Conservation (phyloP, 2,113 vertebrate genomes). For the Cephalopterus ornatus region DNA sequence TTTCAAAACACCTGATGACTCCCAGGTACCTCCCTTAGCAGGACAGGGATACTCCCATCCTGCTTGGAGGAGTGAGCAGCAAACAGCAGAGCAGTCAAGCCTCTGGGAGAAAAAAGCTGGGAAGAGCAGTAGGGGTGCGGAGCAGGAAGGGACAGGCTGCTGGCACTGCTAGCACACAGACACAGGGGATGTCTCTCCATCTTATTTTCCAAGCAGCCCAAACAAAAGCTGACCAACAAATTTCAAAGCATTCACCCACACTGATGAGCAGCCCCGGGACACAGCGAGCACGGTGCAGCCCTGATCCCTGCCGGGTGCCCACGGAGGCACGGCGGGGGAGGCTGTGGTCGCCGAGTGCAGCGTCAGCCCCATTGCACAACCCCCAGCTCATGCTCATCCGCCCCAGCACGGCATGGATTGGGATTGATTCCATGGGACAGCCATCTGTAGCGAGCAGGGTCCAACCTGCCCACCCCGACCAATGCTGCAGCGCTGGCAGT, state of each 20-base stretch:
- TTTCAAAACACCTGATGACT: background rate
- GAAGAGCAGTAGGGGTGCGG: background rate
- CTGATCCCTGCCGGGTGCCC: background rate
- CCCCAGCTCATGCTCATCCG: accelerated
- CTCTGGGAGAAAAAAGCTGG: accelerated
- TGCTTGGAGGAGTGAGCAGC: background rate
- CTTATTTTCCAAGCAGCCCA: background rate
- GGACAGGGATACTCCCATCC: background rate
- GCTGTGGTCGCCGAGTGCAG: background rate
- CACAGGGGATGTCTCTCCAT: accelerated
- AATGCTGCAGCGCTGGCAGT: background rate
- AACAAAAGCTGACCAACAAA: background rate
- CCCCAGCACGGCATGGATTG: accelerated
- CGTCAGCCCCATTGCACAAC: background rate
- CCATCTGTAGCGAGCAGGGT: accelerated
- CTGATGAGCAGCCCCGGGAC: background rate
- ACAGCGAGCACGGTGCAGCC: background rate
- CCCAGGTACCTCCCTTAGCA: background rate
- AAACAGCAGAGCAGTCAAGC: background rate
- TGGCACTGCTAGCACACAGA: background rate
- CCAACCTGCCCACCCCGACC: accelerated
- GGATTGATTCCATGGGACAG: accelerated
- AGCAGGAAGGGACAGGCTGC: background rate
- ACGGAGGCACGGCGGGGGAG: background rate
- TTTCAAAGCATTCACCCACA: background rate